Base-by-base conservation (phyloP, 2,888 invertebrate genomes). In the Pristionchus maxplancki region DNA sequence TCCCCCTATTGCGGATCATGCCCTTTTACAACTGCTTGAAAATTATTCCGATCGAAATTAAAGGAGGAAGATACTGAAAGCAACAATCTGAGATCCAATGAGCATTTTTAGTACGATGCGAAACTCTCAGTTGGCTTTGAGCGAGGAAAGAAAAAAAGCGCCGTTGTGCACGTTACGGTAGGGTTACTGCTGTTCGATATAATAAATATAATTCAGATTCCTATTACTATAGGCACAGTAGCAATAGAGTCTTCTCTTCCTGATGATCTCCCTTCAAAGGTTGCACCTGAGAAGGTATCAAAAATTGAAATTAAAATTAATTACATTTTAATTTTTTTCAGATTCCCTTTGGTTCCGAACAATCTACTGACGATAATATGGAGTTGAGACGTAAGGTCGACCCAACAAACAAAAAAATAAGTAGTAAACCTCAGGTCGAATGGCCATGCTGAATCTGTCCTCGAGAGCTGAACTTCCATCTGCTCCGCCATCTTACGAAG, bases 121-220 rank as follows among this genome's bases (percentile, higher is more conserved):
- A 62, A 85, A n/a, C 40, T 85, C 37, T 62, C 85, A 8, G 64
- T 85, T 17, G 85, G 85, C 62, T 85, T 40, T 44, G 85, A 85
- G 5, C 50, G 85, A 15, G 62, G 64, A 1, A 48, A 28, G 31
- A 40, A 17, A 17, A 85, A 85, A 31, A 40, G n/a, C 20, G 20
- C 53, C 34, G 82, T 83, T 1, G 15, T 83, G 5, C 50, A 83
- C n/a, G 8, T 83, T 44, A 83, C 0, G 20, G 82, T 83, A 34
- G 3, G 82, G 8, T n/a, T 44, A 78, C 67, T 28, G 5, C 34
- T 15, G 37, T 50, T 24, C 71, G 24, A 15, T 1, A 40, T 40
- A 8, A 74, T 78, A n/a, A 28, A 9, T 40, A 48, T 31, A 6
- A 3, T 34, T 34, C 31, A 83, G 82, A 31, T 83, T 53, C 82